Base-by-base conservation (phyloP, 2,888 invertebrate species). In the Acleris laterana region DNA sequence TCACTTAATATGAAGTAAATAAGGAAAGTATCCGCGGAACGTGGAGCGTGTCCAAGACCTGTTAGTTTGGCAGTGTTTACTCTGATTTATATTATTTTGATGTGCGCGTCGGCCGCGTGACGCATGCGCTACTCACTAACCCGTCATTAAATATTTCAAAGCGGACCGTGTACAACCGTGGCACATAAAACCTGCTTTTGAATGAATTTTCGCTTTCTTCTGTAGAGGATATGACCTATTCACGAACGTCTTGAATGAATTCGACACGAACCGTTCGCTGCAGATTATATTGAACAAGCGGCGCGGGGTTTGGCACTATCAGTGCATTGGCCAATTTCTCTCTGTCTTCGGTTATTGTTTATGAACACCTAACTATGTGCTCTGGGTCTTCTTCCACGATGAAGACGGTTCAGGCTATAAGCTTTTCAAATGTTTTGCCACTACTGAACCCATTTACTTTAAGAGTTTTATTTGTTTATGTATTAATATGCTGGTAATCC, bases 11-110 rank as follows among this genome's bases (percentile, higher is more conserved):
- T 42, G 16, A 53, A 49, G 53, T 69, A 61, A 70, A 69, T 68
- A 67, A 68, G 48, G 63, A 58, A 72, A 68, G 51, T 57, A 17
- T 58, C 38, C 28, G 63, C 52, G 66, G 70, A 71, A 72, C 71
- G 75, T 80, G 80, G 79, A 79, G 62, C 62, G 70, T 63, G 71
- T 77, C 76, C 79, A 79, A 38, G 13, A 77, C 72, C 66, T 72
- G 71, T 57, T 62, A 49, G 55, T 62, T 51, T 57, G 55, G 48
- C 56, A 28, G 51, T 22, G 32, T 22, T 38, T 38, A 52, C 63
- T 28, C 52, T 38, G 53, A 44, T 60, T 42, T 53, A 38, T 49
- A 53, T 63, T 59, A 60, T 59, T 65, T 55, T 22, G 60, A 61
- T 50, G 60, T 19, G 19, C 28, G 32, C 25, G 49, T 55, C 20